phyloP scores from a whole-genome alignment of 2,888 invertebrate genomes.

The Rhagium mordax region DNA sequence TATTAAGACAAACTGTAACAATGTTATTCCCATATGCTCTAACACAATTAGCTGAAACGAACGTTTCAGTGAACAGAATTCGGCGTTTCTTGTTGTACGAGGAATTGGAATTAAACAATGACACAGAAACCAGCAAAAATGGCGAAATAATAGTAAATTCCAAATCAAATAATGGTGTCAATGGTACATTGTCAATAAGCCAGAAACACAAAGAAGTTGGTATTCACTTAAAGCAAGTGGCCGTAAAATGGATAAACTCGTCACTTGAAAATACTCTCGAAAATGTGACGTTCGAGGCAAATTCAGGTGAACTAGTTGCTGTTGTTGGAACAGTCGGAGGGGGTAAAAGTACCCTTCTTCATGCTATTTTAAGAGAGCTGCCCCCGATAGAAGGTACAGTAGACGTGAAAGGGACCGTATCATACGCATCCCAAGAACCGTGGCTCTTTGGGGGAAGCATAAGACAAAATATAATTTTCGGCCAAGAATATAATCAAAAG shows the following conservation, averaged over 20 bases:
- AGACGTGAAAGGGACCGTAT: slow-evolving; percentile 77
- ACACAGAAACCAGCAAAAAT: neutral
- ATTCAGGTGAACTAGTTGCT: slow-evolving; percentile 40
- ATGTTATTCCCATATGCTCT: slow-evolving; percentile 77
- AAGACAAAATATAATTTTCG: slow-evolving; percentile 92
- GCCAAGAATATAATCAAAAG: slow-evolving; percentile 78
- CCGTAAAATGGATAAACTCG: slow-evolving; percentile 47
- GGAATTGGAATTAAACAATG: slow-evolving; percentile 26
- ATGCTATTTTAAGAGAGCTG: slow-evolving; percentile 79
- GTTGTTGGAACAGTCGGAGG: slow-evolving; percentile 67
- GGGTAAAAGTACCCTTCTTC: slow-evolving; percentile 74
- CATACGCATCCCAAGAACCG: slow-evolving; percentile 87
- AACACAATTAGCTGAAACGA: slow-evolving; percentile 80
- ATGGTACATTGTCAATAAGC: neutral
- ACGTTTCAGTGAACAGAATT: slow-evolving; percentile 66
- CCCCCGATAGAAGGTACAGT: slow-evolving; percentile 77
- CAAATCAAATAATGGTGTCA: neutral
- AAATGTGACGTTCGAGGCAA: slow-evolving; percentile 39
- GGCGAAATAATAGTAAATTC: neutral
- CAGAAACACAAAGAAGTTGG: slow-evolving; percentile 7
- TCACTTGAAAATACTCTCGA: slow-evolving; percentile 42
- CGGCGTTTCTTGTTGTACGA: slow-evolving; percentile 73
- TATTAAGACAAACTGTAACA: slow-evolving; percentile 78
- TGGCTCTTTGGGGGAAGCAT: slow-evolving; percentile 89
- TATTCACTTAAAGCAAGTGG: slow-evolving; percentile 34